phyloP scores from a whole-genome alignment of 2,888 invertebrate genomes.

The Drosophila ustulata region DNA sequence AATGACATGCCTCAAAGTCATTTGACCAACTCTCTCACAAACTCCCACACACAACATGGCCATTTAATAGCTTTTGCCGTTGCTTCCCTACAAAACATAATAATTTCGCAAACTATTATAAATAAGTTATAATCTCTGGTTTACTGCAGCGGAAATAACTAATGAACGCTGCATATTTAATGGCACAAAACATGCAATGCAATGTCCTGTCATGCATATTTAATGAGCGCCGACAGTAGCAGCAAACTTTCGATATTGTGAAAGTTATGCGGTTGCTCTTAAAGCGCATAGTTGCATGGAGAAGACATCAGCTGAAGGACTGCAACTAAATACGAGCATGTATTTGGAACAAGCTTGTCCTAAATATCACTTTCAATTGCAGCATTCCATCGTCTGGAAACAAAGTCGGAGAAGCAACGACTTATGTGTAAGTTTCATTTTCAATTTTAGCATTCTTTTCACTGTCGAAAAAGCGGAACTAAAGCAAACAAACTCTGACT shows the following conservation, averaged over 20 bases:
- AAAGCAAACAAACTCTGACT: neutral
- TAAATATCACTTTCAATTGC: neutral
- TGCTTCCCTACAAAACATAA: neutral
- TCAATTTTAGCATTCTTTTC: constrained; percentile 3
- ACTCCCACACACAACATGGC: neutral
- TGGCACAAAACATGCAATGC: constrained; percentile 16
- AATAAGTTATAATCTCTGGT: constrained; percentile 12
- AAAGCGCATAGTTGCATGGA: neutral
- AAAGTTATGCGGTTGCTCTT: constrained; percentile 33
- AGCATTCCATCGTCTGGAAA: neutral
- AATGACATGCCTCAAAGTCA: constrained; percentile 37
- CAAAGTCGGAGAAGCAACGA: neutral
- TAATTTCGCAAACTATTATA: constrained; percentile 4
- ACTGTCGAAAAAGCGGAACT: neutral
- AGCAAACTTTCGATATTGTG: constrained; percentile 16
- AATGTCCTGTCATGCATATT: constrained; percentile 55
- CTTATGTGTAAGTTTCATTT: neutral
- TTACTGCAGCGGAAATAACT: constrained; percentile 16
- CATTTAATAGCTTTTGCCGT: neutral
- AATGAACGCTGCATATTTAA: constrained; percentile 42
- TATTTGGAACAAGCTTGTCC: neutral
- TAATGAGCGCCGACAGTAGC: constrained; percentile 44
- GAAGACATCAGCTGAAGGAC: neutral
- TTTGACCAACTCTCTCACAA: constrained; percentile 29
- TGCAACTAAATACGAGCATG: neutral